Evolutionary conservation across 2,797 vertebrate species (phyloP).

Genomic region (Myiotriccus ornatus): DNA sequence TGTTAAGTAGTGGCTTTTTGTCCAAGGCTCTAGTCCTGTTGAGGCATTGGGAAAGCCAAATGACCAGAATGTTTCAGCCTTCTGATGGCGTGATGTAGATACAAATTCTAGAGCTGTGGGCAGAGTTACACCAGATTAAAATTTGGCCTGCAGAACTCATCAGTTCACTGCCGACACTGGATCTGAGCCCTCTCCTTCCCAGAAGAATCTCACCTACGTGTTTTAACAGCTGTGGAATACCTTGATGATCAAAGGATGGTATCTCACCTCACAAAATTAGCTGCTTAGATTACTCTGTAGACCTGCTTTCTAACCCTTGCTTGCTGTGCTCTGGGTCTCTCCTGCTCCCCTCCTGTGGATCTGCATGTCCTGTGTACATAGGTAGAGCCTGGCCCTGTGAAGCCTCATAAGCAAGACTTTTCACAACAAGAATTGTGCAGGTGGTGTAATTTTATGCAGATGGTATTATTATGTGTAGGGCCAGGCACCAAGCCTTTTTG

Average conservation of each 20-base stretch:
- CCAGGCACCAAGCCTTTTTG: not conserved
- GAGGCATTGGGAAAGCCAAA: not conserved
- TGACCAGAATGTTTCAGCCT: not conserved
- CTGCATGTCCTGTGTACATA: not conserved
- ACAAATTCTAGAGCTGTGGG: not conserved
- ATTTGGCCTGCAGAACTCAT: not conserved
- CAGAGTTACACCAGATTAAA: not conserved
- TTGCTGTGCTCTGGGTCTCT: not conserved
- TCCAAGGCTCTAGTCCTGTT: not conserved
- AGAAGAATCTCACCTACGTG: not conserved
- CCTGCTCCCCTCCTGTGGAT: not conserved
- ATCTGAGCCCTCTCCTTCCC: not conserved
- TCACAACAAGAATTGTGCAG: not conserved
- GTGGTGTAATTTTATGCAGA: not conserved
- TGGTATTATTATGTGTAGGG: not conserved
- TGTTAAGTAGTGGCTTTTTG: not conserved
- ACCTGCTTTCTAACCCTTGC: conserved; percentile 13
- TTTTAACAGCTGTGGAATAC: not conserved
- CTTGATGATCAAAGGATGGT: not conserved
- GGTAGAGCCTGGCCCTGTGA: not conserved
- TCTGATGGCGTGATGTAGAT: not conserved
- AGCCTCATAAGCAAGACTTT: not conserved
- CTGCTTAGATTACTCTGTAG: not conserved
- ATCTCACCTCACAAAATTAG: not conserved
- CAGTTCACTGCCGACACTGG: not conserved